phyloP scores from a whole-genome alignment of 1,140 invertebrate genomes.

The Archivesica marissinica region DNA sequence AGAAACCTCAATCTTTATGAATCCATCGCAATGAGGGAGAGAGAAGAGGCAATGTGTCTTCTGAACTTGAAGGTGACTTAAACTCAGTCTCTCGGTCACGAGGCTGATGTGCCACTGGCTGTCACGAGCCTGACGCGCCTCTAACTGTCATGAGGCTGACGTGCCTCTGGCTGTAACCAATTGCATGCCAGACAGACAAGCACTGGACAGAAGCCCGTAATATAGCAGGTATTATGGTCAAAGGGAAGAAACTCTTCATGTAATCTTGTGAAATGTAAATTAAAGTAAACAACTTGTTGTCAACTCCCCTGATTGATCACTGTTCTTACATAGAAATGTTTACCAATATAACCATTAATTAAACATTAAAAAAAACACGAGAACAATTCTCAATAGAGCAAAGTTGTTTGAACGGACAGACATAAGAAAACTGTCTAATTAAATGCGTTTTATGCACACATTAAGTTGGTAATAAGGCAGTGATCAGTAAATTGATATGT shows the following conservation, averaged over 20 bases:
- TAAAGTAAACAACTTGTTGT: neutral
- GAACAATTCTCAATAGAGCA: too few species aligned
- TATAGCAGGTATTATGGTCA: too few species aligned
- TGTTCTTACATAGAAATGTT: neutral
- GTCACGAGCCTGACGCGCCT: too few species aligned
- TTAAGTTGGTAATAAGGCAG: neutral
- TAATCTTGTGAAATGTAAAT: neutral
- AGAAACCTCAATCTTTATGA: too few species aligned
- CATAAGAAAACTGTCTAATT: conserved; percentile 5
- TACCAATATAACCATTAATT: neutral
- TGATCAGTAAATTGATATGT: conserved; percentile 13
- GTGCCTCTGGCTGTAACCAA: too few species aligned
- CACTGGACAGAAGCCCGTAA: too few species aligned
- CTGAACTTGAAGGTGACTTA: too few species aligned
- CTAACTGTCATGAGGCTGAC: too few species aligned
- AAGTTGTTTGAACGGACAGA: neutral
- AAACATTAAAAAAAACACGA: neutral
- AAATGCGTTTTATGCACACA: neutral
- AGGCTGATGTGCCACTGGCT: too few species aligned
- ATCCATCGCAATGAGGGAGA: too few species aligned
- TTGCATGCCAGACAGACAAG: neutral
- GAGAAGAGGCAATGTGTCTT: too few species aligned
- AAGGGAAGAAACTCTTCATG: conserved; percentile 29
- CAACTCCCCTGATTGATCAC: neutral
- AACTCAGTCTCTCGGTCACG: too few species aligned